Conservation (phyloP, 2,797 vertebrate genomes). For the Otolemur crassicaudatus region DNA sequence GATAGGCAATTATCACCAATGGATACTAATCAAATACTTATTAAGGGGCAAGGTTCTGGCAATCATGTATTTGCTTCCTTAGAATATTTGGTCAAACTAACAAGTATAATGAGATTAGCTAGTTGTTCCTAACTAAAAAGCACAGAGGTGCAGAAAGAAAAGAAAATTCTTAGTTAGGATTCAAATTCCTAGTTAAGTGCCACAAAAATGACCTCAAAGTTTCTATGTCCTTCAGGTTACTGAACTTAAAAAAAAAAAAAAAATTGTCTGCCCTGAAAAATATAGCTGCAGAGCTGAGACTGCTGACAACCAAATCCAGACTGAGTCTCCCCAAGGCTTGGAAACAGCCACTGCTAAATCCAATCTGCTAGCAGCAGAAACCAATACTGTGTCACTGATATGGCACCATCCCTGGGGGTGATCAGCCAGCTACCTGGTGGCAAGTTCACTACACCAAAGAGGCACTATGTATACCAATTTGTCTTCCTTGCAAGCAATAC, state of each 20-base stretch:
- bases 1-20: background rate
- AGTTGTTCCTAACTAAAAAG: background rate
- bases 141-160: background rate
- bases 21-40: background rate
- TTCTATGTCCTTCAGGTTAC: background rate
- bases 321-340: background rate
- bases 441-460: background rate
- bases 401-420: background rate
- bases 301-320: constrained; percentile 23
- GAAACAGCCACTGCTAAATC: background rate
- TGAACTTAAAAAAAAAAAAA: too few relatives aligned
- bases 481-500: background rate
- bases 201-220: background rate
- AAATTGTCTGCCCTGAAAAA: background rate
- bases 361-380: background rate
- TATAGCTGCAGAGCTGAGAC: background rate
- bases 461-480: background rate
- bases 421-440: background rate
- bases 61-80: background rate
- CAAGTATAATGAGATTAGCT: background rate
- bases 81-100: background rate
- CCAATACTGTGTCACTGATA: background rate
- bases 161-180: background rate
- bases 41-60: background rate
- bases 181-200: background rate